Base-by-base conservation (phyloP, 2,888 invertebrate genomes). In the Tiphia femorata region DNA sequence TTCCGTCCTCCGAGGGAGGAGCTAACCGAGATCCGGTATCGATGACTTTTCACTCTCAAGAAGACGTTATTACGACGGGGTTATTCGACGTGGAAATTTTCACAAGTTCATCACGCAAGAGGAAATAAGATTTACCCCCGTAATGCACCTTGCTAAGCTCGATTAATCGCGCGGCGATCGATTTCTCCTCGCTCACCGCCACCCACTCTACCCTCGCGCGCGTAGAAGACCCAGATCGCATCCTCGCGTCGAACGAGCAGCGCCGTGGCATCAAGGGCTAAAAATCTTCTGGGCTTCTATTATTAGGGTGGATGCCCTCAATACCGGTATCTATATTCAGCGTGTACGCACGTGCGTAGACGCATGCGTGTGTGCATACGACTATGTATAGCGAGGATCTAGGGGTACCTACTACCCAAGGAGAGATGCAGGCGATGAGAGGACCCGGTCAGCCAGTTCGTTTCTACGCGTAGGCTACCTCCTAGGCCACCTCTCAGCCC, bases 261-360 rank as follows among this genome's bases (percentile, higher is more conserved):
- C 55, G n/a, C n/a, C n/a, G n/a, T 65, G 72, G 72, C 73, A 79
- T 79, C 81, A 82, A 82, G 82, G 82, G 82, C 82, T 81, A 80
- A 81, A 81, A 78, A 80, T 80, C 79, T 80, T 78, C 79, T 78
- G 70, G 69, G 63, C 70, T 72, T 75, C 82, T 82, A 82, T 82
- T 81, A 81, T 80, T 82, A 82, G 82, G 70, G 76, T 73, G 71
- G 77, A 72, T 81, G 82, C 76, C 82, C 82, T 78, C 81, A 77
- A 82, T 82, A 78, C 80, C 67, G 70, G 74, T 52, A 77, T 79
- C 80, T 81, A 81, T 80, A 80, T 76, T 73, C 75, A 71, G 76
- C 75, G 63, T 73, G 64, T 62, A 71, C 68, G 70, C 72, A 68
- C 62, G 63, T 68, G 64, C 59, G 60, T 63, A 52, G 25, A 30